A percentile compares a stretch with the other conserved stretches of the same genome.
phyloP scores from a whole-genome alignment of 2,888 invertebrate genomes.

The Gryllus longicercus region DNA sequence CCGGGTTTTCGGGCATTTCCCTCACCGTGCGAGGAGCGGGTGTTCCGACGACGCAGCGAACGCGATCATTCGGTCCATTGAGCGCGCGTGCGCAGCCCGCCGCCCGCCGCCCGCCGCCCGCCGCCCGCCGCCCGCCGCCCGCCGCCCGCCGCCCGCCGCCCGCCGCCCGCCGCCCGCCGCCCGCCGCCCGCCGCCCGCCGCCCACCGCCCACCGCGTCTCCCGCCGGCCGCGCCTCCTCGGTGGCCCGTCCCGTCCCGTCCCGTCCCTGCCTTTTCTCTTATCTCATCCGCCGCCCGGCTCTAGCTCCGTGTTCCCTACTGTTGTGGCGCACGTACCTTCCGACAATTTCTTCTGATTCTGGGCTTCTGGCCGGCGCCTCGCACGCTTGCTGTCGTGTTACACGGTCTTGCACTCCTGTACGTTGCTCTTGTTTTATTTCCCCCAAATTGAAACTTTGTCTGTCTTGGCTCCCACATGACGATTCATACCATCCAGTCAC shows the following conservation, averaged over 20 bases:
- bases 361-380: no score
- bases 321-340: no score
- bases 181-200: not conserved
- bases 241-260: not conserved
- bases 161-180: not conserved
- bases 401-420: no score
- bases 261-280: not conserved
- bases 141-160: not conserved
- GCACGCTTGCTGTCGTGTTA: no score
- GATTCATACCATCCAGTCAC: no score
- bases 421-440: no score
- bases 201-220: no score
- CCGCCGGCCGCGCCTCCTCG: not conserved
- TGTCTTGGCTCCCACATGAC: no score
- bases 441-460: no score
- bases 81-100: not conserved
- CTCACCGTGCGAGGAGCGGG: not conserved
- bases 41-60: not conserved
- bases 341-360: no score
- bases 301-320: no score
- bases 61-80: slow-evolving; percentile 9
- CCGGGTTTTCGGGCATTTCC: no score
- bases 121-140: not conserved
- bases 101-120: not conserved
- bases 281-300: not conserved